Evolutionary conservation across 2,113 vertebrate species (phyloP).

Genomic region (Tragulus kanchil): DNA sequence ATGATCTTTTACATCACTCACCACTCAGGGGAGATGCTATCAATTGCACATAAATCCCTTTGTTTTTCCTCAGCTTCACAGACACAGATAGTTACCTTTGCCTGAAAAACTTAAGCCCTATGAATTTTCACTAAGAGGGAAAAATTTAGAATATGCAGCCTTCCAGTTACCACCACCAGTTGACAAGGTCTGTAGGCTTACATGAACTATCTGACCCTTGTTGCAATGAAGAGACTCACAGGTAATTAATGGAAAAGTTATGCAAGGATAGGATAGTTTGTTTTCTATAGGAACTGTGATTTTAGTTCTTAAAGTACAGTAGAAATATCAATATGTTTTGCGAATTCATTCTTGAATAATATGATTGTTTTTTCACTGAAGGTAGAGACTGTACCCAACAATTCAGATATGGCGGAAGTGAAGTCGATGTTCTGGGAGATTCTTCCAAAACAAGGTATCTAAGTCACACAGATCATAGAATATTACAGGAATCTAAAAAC

Average conservation of each 20-base stretch:
- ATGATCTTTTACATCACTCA: background rate
- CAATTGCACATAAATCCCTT: background rate
- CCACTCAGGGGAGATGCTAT: background rate
- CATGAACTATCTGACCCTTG: background rate
- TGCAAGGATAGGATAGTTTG: background rate
- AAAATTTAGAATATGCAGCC: background rate
- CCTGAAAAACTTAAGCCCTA: background rate
- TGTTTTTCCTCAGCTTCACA: slow-evolving; percentile 7
- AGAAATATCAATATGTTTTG: slow-evolving; percentile 29
- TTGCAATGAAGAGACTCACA: slow-evolving; percentile 45
- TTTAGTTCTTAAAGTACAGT: slow-evolving; percentile 53
- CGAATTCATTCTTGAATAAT: slow-evolving; percentile 53
- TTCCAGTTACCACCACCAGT: background rate
- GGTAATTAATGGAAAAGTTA: slow-evolving; percentile 46
- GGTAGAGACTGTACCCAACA: slow-evolving; percentile 59
- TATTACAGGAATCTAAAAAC: background rate
- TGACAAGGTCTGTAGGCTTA: background rate
- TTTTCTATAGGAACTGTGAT: slow-evolving; percentile 46
- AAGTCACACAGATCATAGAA: background rate
- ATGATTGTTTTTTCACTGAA: slow-evolving; percentile 70
- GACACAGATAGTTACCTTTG: background rate
- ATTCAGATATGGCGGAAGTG: slow-evolving; percentile 92
- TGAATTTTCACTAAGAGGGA: background rate
- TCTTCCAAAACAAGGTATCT: slow-evolving; percentile 96
- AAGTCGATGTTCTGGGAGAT: slow-evolving; percentile 94